These are phyloP conservation scores for Lamellibrachia luymesi DNA, from an alignment of 1,140 invertebrate species.

Conservation along the genomic window DNA sequence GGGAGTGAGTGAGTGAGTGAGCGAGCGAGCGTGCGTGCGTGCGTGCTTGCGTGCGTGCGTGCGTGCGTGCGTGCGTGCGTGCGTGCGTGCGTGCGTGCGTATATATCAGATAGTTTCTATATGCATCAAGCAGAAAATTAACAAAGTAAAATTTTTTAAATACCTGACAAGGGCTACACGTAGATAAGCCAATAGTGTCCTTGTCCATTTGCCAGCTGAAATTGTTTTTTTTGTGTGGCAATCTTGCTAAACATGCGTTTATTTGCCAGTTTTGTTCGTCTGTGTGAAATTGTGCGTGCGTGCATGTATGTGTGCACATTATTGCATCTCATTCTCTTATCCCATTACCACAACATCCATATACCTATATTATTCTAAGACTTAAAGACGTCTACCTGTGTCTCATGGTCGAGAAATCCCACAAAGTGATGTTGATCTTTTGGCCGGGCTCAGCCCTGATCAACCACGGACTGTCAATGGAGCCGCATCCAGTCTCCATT, in stretches of 20 bases:
- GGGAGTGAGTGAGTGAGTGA: background rate
- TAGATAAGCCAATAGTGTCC: too few species aligned
- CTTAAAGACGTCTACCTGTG: background rate
- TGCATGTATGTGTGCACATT: background rate
- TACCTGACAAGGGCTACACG: too few species aligned
- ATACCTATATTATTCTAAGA: background rate
- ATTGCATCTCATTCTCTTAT: too few species aligned
- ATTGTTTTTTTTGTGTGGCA: too few species aligned
- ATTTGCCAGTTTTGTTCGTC: too few species aligned
- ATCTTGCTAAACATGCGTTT: too few species aligned
- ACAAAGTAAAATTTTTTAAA: too few species aligned
- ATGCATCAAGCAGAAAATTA: too few species aligned
- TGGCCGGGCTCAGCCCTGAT: constrained; percentile 23
- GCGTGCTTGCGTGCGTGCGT: background rate
- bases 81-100: background rate
- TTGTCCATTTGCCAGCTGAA: too few species aligned
- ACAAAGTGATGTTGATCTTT: constrained; percentile 25
- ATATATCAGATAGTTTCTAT: too few species aligned
- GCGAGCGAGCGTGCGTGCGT: background rate
- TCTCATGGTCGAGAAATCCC: constrained; percentile 20
- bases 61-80: background rate
- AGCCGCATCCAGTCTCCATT: constrained; percentile 24
- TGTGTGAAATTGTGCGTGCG: background rate
- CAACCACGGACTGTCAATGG: constrained; percentile 27
- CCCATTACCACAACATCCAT: too few species aligned